Evolutionary conservation across 2,113 vertebrate genomes (phyloP), one percentile per base, ranked within the genome.

Genomic region (Pycnonotus jocosus): DNA sequence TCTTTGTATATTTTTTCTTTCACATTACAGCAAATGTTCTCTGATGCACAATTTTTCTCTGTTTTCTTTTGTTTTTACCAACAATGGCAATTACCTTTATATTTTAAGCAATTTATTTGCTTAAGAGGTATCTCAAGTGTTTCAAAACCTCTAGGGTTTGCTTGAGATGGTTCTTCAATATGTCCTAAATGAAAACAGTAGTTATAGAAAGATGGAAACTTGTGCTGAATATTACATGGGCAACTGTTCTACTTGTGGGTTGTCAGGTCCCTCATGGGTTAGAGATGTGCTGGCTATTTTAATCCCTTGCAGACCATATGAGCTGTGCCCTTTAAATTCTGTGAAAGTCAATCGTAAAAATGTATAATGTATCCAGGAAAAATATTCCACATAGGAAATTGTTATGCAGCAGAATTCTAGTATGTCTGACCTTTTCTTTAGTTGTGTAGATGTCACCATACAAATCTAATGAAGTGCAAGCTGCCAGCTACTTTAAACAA

Each of bases 371-470:
- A 66, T 71, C 56, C 35, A 73, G 57, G 33, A 93, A 87, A 95
- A 91, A 71, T 84, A 84, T 91, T 95, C 61, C 24, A 71, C 51
- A 64, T 79, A 84, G n/a, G 51, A 91, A 85, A 64, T 74, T 85
- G 66, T 76, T 74, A 81, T 79, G 48, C 81, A 87, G 70, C 65
- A 79, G 60, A 81, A 68, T 85, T 91, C 44, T 66, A 51, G 22
- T 31, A 45, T 58, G 53, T 68, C 31, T 93, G 87, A 96, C 87
- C 92, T 96, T 94, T 93, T 93, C 28, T 45, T 79, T 51, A 56
- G 81, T 51, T 95, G 47, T 74, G 33, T 92, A 76, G 84, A 14
- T 89, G 81, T 91, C 61, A 79, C 40, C 15, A 21, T 78, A 81
- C 21, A 89, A 54, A 44, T 87, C 71, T 13, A 92, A 89, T 37